Evolutionary conservation across 2,888 invertebrate genomes (phyloP), one percentile per base, ranked within the genome.

Genomic region (Taenaris catops): DNA sequence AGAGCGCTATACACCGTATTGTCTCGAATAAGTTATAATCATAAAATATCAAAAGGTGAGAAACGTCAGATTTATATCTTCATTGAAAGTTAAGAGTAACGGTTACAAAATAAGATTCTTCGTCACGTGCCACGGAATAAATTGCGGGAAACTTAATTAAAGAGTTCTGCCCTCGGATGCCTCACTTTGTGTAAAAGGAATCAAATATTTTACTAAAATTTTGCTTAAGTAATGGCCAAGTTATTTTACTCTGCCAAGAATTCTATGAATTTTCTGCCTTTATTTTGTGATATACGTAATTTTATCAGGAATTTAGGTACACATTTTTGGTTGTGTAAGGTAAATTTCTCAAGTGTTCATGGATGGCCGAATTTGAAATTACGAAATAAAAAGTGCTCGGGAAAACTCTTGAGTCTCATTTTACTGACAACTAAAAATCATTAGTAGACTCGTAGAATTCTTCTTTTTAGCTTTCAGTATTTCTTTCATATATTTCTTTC

Each of bases 111-210:
- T 23, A 34, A 14, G 33, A 29, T 32, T 9, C 27, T 36, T 46
- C 39, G 35, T 69, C 71, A 74, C 74, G 75, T 70, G 61, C 64
- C 54, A 33, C 39, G 41, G 63, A 66, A 72, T 69, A 69, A 76
- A 72, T 68, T 70, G 64, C 55, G 59, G 63, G 56, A 55, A 66
- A 71, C 60, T 70, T 69, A 70, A 75, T 18, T 75, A 76, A 59
- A 66, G 65, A 71, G 59, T 61, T 58, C 31, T 34, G 42, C 28
- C 27, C 39, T 20, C 24, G 25, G 23, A 14, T 26, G 26, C 34
- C 26, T 23, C 32, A 35, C 43, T 43, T 38, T 28, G 40, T 49
- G 42, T 53, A 46, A 50, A 36, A 45, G 29, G 43, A 50, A 49
- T 45, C 34, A 43, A 37, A 41, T 42, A 36, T 39, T 35, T 38